Percentiles rank a stretch among this genome's conserved stretches.
Evolutionary conservation across 2,888 invertebrate genomes (phyloP).

Genomic region (Spodoptera exigua): DNA sequence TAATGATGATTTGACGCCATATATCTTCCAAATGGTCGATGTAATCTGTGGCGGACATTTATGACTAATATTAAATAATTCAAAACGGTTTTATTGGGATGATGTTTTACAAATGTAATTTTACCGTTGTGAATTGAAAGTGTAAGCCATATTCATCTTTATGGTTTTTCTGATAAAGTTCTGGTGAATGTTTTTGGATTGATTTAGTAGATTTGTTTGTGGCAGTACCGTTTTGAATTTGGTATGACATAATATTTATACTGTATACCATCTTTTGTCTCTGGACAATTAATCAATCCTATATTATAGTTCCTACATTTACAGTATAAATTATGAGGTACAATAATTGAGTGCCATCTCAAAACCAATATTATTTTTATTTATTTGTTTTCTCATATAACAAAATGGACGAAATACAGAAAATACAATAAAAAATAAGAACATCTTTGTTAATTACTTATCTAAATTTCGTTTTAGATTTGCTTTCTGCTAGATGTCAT

Average conservation of each 20-base stretch:
- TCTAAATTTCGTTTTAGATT: no score
- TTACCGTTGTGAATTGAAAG: slow-evolving; percentile 20
- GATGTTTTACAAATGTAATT: slow-evolving; percentile 17
- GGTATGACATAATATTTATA: not conserved
- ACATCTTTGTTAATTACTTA: no score
- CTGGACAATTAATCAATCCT: not conserved
- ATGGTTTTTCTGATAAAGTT: not conserved
- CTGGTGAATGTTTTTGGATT: not conserved
- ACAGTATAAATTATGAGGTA: no score
- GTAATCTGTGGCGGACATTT: slow-evolving; percentile 62
- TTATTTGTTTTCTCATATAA: no score
- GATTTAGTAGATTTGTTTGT: not conserved
- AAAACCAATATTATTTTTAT: no score
- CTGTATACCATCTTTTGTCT: not conserved
- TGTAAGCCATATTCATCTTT: not conserved
- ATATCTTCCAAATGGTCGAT: slow-evolving; percentile 68
- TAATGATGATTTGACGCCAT: slow-evolving; percentile 67
- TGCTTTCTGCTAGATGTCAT: no score
- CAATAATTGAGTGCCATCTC: no score
- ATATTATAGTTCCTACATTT: slow-evolving; percentile 14
- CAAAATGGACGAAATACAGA: no score
- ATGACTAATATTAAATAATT: slow-evolving; percentile 56
- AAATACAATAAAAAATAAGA: no score
- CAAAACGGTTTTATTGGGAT: slow-evolving; percentile 37
- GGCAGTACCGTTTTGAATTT: slow-evolving; percentile 4